These are phyloP conservation scores for Pogonomyrmex barbatus DNA, from an alignment of 1,140 invertebrate genomes.

Conservation along the genomic window DNA sequence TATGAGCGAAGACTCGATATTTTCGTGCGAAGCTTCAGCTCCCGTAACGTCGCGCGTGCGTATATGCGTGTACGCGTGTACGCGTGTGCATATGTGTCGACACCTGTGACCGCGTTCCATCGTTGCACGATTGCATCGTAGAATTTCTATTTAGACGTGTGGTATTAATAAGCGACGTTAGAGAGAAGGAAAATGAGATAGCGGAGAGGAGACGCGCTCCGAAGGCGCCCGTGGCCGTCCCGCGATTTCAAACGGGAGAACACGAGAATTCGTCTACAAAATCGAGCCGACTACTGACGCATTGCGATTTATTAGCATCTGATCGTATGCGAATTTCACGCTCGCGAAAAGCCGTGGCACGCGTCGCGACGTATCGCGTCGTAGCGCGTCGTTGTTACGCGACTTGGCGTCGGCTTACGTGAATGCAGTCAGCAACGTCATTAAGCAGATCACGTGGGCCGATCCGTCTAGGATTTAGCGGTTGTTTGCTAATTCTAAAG, in stretches of 20 bases:
- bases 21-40: slow-evolving; percentile 1
- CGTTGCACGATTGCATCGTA: not conserved
- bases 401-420: slow-evolving; percentile 42
- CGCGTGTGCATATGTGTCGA: not conserved
- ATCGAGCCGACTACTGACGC: slow-evolving; percentile 22
- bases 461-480: slow-evolving; percentile 68
- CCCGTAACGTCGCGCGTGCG: not conserved
- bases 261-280: slow-evolving; percentile 57
- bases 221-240: slow-evolving; percentile 15
- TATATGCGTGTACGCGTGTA: not conserved
- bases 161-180: slow-evolving; percentile 70
- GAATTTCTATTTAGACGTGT: slow-evolving; percentile 62
- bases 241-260: slow-evolving; percentile 13
- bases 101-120: slow-evolving; percentile 72
- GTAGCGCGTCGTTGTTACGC: slow-evolving; percentile 24
- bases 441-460: slow-evolving; percentile 68
- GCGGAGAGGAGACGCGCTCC: not conserved
- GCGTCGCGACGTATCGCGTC: slow-evolving; percentile 1
- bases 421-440: slow-evolving; percentile 60
- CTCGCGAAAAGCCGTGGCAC: slow-evolving; percentile 51
- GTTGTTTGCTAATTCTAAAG: slow-evolving; percentile 53
- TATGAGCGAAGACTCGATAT: not conserved
- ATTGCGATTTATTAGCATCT: slow-evolving; percentile 51
- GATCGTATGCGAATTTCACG: slow-evolving; percentile 25
- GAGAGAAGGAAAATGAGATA: not conserved